phyloP scores from a whole-genome alignment of 2,797 vertebrate species.

The Betta splendens region DNA sequence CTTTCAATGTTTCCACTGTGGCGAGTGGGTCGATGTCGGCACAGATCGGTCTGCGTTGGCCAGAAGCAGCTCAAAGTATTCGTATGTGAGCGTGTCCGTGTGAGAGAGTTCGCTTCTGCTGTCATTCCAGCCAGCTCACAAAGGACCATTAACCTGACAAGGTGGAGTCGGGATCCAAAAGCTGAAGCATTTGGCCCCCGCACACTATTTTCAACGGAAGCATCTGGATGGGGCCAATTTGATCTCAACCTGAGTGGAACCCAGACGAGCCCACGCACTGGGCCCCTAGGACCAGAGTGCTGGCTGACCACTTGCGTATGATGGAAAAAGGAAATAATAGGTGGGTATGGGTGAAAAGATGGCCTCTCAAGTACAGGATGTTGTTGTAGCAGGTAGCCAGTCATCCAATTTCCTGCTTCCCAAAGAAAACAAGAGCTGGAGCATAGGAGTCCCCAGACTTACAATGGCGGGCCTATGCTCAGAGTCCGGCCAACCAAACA shows the following conservation, averaged over 20 bases:
- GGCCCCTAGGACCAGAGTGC: constrained; percentile 66
- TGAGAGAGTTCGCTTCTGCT: constrained; percentile 39
- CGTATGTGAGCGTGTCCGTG: constrained; percentile 17
- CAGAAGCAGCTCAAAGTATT: too few relatives aligned
- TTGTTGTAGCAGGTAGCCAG: constrained; percentile 90
- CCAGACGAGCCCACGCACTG: constrained; percentile 72
- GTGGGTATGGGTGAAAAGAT: constrained; percentile 86
- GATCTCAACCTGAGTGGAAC: constrained; percentile 81
- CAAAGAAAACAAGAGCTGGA: constrained; percentile 85
- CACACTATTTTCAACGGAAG: constrained; percentile 80
- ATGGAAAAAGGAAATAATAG: constrained; percentile 87
- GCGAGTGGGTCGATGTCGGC: too few relatives aligned
- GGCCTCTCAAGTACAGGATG: constrained; percentile 89
- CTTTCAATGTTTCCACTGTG: constrained; percentile 59
- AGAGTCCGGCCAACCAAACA: constrained; percentile 77
- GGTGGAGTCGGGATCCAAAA: constrained; percentile 64
- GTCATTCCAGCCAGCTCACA: constrained; percentile 62
- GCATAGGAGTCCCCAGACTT: constrained; percentile 73
- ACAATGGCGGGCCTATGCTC: constrained; percentile 84
- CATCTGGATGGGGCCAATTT: constrained; percentile 84
- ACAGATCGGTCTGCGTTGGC: too few relatives aligned
- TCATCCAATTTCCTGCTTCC: constrained; percentile 90
- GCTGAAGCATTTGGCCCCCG: constrained; percentile 67
- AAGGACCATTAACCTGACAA: constrained; percentile 75
- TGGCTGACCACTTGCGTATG: constrained; percentile 80